phyloP scores from a whole-genome alignment of 2,113 vertebrate species.

The Lampris incognitus region DNA sequence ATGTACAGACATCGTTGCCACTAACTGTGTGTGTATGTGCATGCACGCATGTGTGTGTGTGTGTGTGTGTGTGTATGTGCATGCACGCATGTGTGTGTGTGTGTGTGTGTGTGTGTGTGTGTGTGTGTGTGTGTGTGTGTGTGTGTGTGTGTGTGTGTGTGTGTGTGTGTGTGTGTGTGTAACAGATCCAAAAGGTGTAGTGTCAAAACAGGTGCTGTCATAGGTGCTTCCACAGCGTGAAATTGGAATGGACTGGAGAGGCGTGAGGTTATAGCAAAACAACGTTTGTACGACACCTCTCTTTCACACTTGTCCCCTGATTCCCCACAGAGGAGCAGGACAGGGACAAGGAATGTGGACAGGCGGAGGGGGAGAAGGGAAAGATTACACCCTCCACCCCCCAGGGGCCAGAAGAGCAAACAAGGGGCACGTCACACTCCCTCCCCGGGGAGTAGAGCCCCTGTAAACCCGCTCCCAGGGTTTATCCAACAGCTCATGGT shows the following conservation, averaged over 20 bases:
- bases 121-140: background rate
- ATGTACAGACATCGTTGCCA: background rate
- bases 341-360: background rate
- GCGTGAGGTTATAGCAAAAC: background rate
- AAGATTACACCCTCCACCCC: constrained; percentile 45
- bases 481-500: constrained; percentile 61
- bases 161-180: background rate
- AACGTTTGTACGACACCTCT: constrained; percentile 1
- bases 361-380: constrained; percentile 8
- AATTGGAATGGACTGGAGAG: background rate
- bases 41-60: too few species aligned
- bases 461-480: constrained; percentile 48
- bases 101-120: background rate
- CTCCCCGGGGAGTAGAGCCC: constrained; percentile 46
- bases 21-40: background rate
- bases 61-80: background rate
- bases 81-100: constrained; percentile 1
- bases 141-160: constrained; percentile 2
- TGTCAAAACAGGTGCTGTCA: too few species aligned
- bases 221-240: background rate
- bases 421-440: constrained; percentile 42
- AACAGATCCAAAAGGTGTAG: background rate
- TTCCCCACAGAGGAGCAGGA: constrained; percentile 12
- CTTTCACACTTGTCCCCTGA: constrained; percentile 7
- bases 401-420: constrained; percentile 37